Base-by-base conservation (phyloP, 2,113 vertebrate species). In the Halichoerus grypus region DNA sequence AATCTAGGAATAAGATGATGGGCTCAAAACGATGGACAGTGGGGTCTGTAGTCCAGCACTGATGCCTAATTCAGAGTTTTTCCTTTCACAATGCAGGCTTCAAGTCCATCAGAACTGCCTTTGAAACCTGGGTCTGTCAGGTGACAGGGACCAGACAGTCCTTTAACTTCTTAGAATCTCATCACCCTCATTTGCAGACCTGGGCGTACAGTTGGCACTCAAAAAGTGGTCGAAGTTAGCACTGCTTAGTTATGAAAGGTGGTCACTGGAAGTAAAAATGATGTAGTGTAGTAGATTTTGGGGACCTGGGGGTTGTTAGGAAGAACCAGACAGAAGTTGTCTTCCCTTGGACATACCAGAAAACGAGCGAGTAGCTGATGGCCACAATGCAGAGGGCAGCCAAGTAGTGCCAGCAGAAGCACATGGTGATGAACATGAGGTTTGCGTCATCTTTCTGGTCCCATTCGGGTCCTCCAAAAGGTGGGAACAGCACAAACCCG, bases 341-440 rank as follows among this genome's bases (percentile, higher is more conserved):
- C 14, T 14, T 49, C 19, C 28, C 2, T 61, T 0, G 72, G 67
- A 98, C 98, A 14, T 99, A 99, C 99, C 99, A 98, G 98, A 98
- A 99, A 63, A 99, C 92, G 0, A 99, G 88, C 7, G 82, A 82
- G 89, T 99, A 99, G 91, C 98, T 99, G 33, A 97, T 2, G 3
- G 95, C 85, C 55, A 99, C 96, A 36, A 99, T 74, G 53, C 98
- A 90, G 83, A 99, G 39, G 3, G 99, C 98, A 0, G 98, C 98
- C 6, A 99, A 97, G 61, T 99, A 98, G 98, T 99, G 99, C 99
- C 99, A 99, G 98, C 99, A 99, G 98, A 99, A 99, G 97, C 99
- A 99, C 99, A 99, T 99, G 1, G 99, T 99, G 98, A 99, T 97
- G 63, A 99, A 99, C 99, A 99, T 99, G 97, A 99, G 65, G 98